A percentile compares a stretch with the other conserved stretches of the same genome.
These are phyloP conservation scores for Saccopteryx leptura DNA, from an alignment of 2,113 vertebrate genomes.

Conservation along the genomic window DNA sequence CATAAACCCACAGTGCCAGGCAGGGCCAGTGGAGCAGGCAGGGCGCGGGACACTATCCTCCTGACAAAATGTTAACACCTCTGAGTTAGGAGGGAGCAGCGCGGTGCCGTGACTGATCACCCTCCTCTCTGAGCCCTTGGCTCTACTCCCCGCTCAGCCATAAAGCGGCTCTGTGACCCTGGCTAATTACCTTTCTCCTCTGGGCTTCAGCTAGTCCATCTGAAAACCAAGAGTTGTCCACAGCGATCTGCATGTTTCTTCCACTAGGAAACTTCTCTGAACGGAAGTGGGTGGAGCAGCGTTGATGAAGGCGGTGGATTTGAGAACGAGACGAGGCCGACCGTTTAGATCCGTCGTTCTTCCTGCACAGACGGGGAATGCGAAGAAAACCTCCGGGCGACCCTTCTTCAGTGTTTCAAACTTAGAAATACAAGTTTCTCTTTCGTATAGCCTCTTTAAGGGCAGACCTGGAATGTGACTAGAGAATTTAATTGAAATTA, in stretches of 20 bases:
- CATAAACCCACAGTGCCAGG: not conserved
- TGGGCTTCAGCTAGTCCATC: not conserved
- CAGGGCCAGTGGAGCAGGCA: not conserved
- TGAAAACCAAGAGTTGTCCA: not conserved
- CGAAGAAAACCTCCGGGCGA: too few relatives aligned
- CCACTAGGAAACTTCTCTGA: not conserved
- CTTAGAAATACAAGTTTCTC: not conserved
- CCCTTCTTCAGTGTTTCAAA: not conserved
- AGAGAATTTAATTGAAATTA: not conserved
- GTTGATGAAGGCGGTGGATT: not conserved
- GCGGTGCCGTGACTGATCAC: fast-evolving
- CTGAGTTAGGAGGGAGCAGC: not conserved
- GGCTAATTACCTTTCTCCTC: not conserved
- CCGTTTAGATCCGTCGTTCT: not conserved
- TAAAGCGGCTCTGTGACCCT: not conserved
- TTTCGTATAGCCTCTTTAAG: not conserved
- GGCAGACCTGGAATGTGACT: not conserved
- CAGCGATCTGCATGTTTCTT: not conserved
- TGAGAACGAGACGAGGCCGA: not conserved
- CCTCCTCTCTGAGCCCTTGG: not conserved
- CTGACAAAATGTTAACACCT: not conserved
- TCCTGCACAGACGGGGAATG: not conserved
- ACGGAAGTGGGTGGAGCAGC: not conserved
- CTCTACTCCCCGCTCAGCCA: not conserved
- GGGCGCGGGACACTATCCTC: not conserved